Evolutionary conservation across 2,888 invertebrate species (phyloP).

Genomic region (Drosophila diplacantha): DNA sequence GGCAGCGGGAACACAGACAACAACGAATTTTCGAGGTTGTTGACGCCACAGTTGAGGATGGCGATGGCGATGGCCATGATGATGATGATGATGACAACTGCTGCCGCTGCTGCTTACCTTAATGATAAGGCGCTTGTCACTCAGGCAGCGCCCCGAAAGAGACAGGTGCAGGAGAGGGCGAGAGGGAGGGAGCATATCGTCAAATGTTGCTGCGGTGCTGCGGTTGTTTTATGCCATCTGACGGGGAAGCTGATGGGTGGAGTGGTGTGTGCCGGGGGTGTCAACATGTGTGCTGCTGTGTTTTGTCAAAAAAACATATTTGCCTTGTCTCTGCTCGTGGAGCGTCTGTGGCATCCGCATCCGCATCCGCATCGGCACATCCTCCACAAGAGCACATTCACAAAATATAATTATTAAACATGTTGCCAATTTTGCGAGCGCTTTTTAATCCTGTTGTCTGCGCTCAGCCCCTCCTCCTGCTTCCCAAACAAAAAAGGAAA

Average conservation of each 20-base stretch:
- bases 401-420: constrained; percentile 71
- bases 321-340: constrained; percentile 57
- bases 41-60: constrained; percentile 48
- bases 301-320: constrained; percentile 70
- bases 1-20: constrained; percentile 41
- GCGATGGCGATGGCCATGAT: constrained; percentile 52
- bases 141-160: constrained; percentile 39
- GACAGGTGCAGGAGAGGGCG: constrained; percentile 40
- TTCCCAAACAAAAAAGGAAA: background rate
- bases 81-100: constrained; percentile 59
- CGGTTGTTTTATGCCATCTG: constrained; percentile 70
- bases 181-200: constrained; percentile 42
- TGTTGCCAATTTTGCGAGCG: constrained; percentile 72
- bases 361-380: constrained; percentile 34
- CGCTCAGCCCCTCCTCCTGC: constrained; percentile 16
- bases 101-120: constrained; percentile 62
- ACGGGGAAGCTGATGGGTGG: constrained; percentile 15
- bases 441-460: constrained; percentile 72
- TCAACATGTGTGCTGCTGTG: constrained; percentile 67
- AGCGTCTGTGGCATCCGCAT: constrained; percentile 24
- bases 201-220: constrained; percentile 68
- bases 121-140: constrained; percentile 75
- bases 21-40: constrained; percentile 64
- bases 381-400: constrained; percentile 62
- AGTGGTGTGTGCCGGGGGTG: constrained; percentile 17